Evolutionary conservation across 2,113 vertebrate genomes (phyloP).

Genomic region (Odontophorus gujanensis): DNA sequence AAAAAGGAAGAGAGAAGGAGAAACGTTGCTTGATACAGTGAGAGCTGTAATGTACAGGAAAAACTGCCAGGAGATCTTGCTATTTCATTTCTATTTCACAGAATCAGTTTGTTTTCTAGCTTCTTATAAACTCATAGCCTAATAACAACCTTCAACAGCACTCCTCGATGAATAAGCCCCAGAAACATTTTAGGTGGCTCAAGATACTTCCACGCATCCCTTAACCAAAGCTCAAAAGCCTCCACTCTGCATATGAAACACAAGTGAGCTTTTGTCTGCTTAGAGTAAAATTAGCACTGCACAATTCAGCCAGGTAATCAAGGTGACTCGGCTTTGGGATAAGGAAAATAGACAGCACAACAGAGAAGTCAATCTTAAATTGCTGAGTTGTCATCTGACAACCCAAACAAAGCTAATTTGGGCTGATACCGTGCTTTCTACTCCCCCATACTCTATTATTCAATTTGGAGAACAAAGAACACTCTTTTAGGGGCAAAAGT

Average conservation of each 20-base stretch:
- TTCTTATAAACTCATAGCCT: not conserved
- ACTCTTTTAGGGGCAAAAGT: not conserved
- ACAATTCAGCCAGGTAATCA: not conserved
- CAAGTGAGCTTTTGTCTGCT: not conserved
- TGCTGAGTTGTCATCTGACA: constrained; percentile 25
- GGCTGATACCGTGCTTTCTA: not conserved
- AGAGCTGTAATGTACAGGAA: not conserved
- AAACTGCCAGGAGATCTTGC: not conserved
- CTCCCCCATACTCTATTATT: constrained; percentile 3
- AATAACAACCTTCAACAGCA: not conserved
- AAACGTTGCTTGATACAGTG: not conserved
- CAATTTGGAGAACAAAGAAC: constrained; percentile 18
- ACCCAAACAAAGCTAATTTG: constrained; percentile 41
- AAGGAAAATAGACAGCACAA: not conserved
- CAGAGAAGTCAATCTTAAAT: not conserved
- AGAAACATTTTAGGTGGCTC: not conserved
- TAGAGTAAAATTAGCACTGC: not conserved
- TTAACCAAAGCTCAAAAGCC: not conserved
- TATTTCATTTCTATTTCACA: not conserved
- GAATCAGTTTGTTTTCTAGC: not conserved
- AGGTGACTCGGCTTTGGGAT: not conserved
- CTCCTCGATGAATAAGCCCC: not conserved
- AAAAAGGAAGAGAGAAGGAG: not conserved
- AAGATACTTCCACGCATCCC: not conserved
- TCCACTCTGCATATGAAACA: not conserved